Base-by-base conservation (phyloP, 2,113 vertebrate species). In the Chloebia gouldiae region DNA sequence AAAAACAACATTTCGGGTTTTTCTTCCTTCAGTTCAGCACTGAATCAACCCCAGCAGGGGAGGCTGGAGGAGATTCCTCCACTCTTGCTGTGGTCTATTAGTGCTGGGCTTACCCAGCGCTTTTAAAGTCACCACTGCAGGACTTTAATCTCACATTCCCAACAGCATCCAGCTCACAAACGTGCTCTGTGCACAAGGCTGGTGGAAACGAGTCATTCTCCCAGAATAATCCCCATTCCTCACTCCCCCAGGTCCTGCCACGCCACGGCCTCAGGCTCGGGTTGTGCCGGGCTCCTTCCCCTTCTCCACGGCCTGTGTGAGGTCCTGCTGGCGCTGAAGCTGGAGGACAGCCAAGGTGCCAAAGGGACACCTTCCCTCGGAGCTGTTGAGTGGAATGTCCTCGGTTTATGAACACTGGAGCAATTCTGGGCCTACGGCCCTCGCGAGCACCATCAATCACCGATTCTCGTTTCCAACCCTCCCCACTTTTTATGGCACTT, bases 291-390 rank as follows among this genome's bases (percentile, higher is more conserved):
- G 81, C 28, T 92, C 83, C 30, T 49, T 27, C 18, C 22, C 47
- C 80, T 81, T 64, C 91, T 81, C 49, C 14, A 28, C 40, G 82
- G 92, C 83, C 88, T 4, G 88, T 92, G 91, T 95, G 95, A 92
- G 95, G 94, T 92, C 92, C 81, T 90, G 71, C 91, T 84, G 76
- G 86, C 86, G 95, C 40, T 80, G 51, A 9, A 76, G 91, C 95
- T 96, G 96, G 93, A 96, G 94, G 72, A 78, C 69, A 71, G 94
- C 94, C 91, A 91, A 92, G 66, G 89, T 93, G 94, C 72, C 91
- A 65, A 68, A 89, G 94, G 91, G 92, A 93, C 91, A 89, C 95
- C 96, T 95, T 87, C 87, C 57, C 95, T 77, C 49, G 5, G 61
- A 89, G 88, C 88, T 87, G 88, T 13, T 35, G 81, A 89, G 78